Evolutionary conservation across 2,888 invertebrate species (phyloP).

Genomic region (Microctonus brassicae): DNA sequence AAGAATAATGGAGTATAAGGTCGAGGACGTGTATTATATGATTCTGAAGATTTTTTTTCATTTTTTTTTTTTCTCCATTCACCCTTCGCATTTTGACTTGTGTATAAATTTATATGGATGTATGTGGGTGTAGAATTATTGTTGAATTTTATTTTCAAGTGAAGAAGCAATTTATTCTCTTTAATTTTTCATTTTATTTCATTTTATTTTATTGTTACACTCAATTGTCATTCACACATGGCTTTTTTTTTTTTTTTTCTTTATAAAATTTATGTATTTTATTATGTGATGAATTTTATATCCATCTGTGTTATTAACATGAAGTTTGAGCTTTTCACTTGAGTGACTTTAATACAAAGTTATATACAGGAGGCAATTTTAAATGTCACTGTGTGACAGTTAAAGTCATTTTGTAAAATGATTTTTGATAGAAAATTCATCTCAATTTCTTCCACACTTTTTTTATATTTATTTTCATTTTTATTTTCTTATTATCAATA

Average conservation of each 20-base stretch:
- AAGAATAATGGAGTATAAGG: constrained; percentile 45
- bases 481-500: not conserved
- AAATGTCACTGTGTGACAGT: not conserved
- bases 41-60: constrained; percentile 27
- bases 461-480: not conserved
- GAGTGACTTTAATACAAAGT: not conserved
- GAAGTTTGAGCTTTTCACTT: not conserved
- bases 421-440: not conserved
- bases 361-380: not conserved
- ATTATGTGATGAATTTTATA: too few species aligned
- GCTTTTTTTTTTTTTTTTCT: not conserved
- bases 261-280: too few species aligned
- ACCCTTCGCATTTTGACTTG: not conserved
- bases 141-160: not conserved
- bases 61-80: constrained; percentile 23
- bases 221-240: not conserved
- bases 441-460: not conserved
- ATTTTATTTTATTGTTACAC: not conserved
- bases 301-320: too few species aligned
- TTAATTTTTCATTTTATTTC: not conserved
- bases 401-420: not conserved
- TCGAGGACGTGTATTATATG: constrained; percentile 39
- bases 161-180: not conserved
- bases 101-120: constrained; percentile 10
- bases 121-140: not conserved